Base-by-base conservation (phyloP, 2,888 invertebrate species). In the Therioaphis trifolii region DNA sequence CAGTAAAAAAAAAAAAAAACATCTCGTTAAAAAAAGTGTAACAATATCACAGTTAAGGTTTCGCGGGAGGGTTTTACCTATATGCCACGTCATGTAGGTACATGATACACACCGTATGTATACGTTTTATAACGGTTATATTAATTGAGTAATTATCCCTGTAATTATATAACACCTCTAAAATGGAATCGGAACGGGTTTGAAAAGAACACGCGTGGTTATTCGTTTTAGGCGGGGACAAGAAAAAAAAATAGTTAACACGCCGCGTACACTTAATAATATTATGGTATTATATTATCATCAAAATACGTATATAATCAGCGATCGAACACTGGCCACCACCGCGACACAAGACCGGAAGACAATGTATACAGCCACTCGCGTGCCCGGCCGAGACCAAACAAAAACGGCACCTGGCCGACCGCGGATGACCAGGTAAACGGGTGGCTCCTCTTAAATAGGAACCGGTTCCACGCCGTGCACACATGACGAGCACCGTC, bases 381-480 rank as follows among this genome's bases (percentile, higher is more conserved):
- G 43, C 46, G 61, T 43, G 63, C 40, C 63, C 24, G 29, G 63
- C 46, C 63, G 27, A 40, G 15, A 12, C 55, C 52, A 49, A 71
- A 58, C 52, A 58, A 58, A 79, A 69, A 79, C n/a, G 55, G 58
- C 79, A 71, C 55, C 69, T 79, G 79, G 69, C 52, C 35, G 18
- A 21, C 66, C 29, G 29, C n/a, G n/a, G n/a, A 35, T 21, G 21
- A 40, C 68, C 35, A 52, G 68, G 68, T 68, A 68, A 72, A 46
- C 76, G 61, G 61, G 61, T 40, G 76, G 58, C 61, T 77, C n/a
- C n/a, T 66, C 49, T 12, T 52, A 52, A 72, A 29, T 43, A 61
- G 21, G 24, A 80, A 80, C 80, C 80, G 80, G 80, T 80, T 80
- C 21, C 35, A 80, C 61, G 40, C 72, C 18, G 27, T 52, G 9